Base-by-base conservation (phyloP, 2,888 invertebrate species). In the Catocala sponsa region DNA sequence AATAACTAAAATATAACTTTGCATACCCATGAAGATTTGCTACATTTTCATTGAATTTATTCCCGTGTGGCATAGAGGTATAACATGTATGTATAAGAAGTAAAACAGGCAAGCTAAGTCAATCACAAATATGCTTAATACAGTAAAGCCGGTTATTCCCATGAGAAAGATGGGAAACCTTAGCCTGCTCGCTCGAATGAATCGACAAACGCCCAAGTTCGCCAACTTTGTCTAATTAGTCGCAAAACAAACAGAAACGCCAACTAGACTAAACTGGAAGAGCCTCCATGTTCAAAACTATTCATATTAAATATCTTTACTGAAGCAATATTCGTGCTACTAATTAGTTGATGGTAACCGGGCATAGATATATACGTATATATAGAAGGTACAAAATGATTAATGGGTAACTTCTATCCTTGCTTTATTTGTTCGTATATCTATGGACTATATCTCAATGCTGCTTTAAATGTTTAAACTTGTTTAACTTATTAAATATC, bases 191-290 rank as follows among this genome's bases (percentile, higher is more conserved):
- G 76, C 70, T 68, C 77, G 78, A 80, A 78, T 74, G 82, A 80
- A 77, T 79, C 72, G 78, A 74, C 79, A 78, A 80, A 74, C 82
- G 74, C 74, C 78, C 65, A 82, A 85, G 79, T 87, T 81, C 60
- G 65, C 75, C 66, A 87, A 89, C 82, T 87, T 84, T 74, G 81
- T 82, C 85, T 89, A 89, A 89, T 89, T 89, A 89, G 87, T 86
- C 84, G 81, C 81, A 81, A 85, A 87, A 86, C 86, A 88, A 88
- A 88, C 84, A 85, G 75, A 65, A 66, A 78, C 76, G 61, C 61
- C 61, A 76, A 74, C 74, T 77, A 67, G 67, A 56, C 65, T 58
- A 7, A 42, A 62, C 81, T 83, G 67, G 83, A 86, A 80, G 72
- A 61, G 80, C 57, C 75, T 57, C 15, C 35, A 12, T 12, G 54